These are phyloP conservation scores for Zaprionus capensis DNA, from an alignment of 1,140 invertebrate species.

Conservation along the genomic window DNA sequence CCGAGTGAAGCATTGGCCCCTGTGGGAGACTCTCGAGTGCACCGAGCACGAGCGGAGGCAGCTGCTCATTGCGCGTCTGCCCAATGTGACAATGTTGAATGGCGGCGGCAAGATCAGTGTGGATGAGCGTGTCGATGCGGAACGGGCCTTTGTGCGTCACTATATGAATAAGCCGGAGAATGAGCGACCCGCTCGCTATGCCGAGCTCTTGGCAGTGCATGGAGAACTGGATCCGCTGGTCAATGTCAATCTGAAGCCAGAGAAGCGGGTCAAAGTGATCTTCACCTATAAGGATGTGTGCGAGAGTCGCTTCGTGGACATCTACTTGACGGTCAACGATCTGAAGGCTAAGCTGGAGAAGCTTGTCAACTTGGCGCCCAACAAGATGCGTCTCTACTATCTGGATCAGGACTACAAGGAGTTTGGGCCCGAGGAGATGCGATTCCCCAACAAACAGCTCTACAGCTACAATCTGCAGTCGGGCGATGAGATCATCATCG, in stretches of 20 bases:
- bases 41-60: slow-evolving; percentile 94
- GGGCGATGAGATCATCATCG: slow-evolving; percentile 96
- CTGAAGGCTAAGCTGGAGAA: slow-evolving; percentile 91
- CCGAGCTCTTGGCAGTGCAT: slow-evolving; percentile 91
- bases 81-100: slow-evolving; percentile 93
- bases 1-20: slow-evolving; percentile 89
- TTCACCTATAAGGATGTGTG: slow-evolving; percentile 91
- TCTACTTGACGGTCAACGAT: slow-evolving; percentile 91
- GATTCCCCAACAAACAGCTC: slow-evolving; percentile 93
- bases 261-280: slow-evolving; percentile 93
- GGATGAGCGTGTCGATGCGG: slow-evolving; percentile 95
- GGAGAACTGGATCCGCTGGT: slow-evolving; percentile 94
- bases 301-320: slow-evolving; percentile 90
- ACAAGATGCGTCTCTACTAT: slow-evolving; percentile 94
- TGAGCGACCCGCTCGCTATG: slow-evolving; percentile 92
- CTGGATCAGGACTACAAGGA: slow-evolving; percentile 90
- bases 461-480: slow-evolving; percentile 96
- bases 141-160: slow-evolving; percentile 95
- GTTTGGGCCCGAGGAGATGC: slow-evolving; percentile 94
- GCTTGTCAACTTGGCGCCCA: slow-evolving; percentile 90
- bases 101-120: slow-evolving; percentile 93
- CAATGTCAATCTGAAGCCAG: slow-evolving; percentile 92
- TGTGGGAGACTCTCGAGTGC: slow-evolving; percentile 90
- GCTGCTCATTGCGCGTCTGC: slow-evolving; percentile 93
- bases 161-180: slow-evolving; percentile 94